These are phyloP conservation scores for Acrocephalus arundinaceus DNA, from an alignment of 2,113 vertebrate species.

Conservation along the genomic window DNA sequence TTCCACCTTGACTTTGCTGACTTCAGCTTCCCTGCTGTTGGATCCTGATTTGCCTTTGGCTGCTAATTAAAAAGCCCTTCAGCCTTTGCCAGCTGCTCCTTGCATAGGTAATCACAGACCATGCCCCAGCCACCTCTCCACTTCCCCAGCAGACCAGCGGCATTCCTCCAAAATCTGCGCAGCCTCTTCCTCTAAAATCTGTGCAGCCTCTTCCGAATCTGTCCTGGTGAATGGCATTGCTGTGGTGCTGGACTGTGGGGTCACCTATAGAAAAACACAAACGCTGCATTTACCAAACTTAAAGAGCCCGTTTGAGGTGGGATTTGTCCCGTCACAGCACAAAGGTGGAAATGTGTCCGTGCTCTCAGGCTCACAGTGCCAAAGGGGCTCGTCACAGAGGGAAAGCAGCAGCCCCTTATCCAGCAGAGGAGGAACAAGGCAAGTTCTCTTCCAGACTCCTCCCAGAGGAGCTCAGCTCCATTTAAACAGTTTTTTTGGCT, in stretches of 20 bases:
- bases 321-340: neutral
- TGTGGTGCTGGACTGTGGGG: accelerated
- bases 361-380: neutral
- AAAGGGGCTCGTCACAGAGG: accelerated
- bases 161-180: accelerated
- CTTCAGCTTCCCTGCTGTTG: slow-evolving; percentile 47
- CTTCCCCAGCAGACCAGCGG: neutral
- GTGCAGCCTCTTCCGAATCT: neutral
- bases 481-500: neutral
- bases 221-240: accelerated
- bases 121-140: neutral
- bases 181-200: neutral
- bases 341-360: accelerated
- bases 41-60: slow-evolving; percentile 46
- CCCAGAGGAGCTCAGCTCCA: neutral
- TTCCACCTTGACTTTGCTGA: slow-evolving; percentile 58
- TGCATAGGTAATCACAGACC: neutral
- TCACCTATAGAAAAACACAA: accelerated
- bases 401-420: neutral
- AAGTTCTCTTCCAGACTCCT: neutral
- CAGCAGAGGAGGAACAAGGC: neutral
- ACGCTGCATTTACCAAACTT: accelerated
- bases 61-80: slow-evolving; percentile 63
- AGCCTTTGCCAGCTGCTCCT: slow-evolving; percentile 16
- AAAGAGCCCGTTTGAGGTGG: accelerated